Percentiles rank a stretch among this genome's conserved stretches.
Conservation (phyloP, 2,888 invertebrate species). For the Hydraecia micacea region DNA sequence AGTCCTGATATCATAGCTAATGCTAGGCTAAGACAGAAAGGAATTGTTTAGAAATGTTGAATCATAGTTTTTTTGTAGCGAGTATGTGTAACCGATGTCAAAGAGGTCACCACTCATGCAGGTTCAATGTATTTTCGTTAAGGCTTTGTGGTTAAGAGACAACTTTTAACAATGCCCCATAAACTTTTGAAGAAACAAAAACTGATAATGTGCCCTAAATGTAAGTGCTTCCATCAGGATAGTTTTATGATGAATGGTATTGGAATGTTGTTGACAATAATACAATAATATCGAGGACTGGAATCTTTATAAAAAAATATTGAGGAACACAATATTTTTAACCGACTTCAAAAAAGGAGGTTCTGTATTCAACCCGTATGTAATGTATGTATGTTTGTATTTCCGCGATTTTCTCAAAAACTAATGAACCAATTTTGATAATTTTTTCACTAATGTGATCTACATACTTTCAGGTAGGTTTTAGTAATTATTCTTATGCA, state of each 20-base stretch:
- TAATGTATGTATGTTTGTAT: too few species aligned
- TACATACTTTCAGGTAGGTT: too few species aligned
- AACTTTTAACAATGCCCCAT: constrained; percentile 82
- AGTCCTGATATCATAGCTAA: constrained; percentile 75
- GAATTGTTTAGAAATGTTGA: constrained; percentile 77
- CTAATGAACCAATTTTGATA: too few species aligned
- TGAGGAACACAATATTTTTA: background rate
- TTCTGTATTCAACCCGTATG: too few species aligned
- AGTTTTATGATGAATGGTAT: constrained; percentile 54
- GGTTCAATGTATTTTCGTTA: constrained; percentile 84
- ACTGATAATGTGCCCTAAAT: constrained; percentile 80
- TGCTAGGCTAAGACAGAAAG: constrained; percentile 65
- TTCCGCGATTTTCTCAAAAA: too few species aligned
- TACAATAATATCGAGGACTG: constrained; percentile 25
- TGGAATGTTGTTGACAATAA: constrained; percentile 49
- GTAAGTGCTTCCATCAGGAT: constrained; percentile 74
- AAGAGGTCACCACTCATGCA: constrained; percentile 80
- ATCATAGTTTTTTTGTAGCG: constrained; percentile 77
- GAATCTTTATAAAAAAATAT: constrained; percentile 4
- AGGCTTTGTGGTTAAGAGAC: constrained; percentile 78
- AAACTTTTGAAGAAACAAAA: constrained; percentile 73
- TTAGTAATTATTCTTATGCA: too few species aligned
- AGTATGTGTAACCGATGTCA: constrained; percentile 75
- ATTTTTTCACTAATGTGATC: too few species aligned
- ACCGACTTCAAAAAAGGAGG: too few species aligned